A percentile compares a stretch with the other conserved stretches of the same genome.
phyloP scores from a whole-genome alignment of 2,797 vertebrate species.

The Hoplostethus atlanticus region DNA sequence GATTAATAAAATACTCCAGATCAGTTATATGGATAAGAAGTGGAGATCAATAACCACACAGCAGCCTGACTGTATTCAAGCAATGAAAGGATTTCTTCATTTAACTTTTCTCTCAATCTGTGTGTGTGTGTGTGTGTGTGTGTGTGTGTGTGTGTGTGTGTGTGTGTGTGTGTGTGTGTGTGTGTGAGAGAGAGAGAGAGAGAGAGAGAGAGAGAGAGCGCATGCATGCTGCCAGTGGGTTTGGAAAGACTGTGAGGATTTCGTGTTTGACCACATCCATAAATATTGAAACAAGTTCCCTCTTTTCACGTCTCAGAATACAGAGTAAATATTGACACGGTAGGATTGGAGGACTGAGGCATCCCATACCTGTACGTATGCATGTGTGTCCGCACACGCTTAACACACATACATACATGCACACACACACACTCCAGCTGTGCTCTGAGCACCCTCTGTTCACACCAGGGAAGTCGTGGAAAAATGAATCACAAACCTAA shows the following conservation, averaged over 20 bases:
- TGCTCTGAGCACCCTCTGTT: conserved; percentile 78
- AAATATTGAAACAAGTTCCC: conserved; percentile 86
- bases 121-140: conserved; percentile 12
- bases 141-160: conserved; percentile 24
- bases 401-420: conserved; percentile 26
- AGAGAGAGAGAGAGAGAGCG: too few relatives aligned
- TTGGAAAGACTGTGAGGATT: conserved; percentile 78
- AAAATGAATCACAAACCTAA: conserved; percentile 72
- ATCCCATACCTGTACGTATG: conserved; percentile 68
- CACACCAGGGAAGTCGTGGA: conserved; percentile 67
- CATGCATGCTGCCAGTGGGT: conserved; percentile 27
- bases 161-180: conserved; percentile 21
- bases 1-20: not conserved
- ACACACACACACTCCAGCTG: conserved; percentile 30
- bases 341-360: conserved; percentile 69
- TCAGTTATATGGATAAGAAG: conserved; percentile 24
- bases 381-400: conserved; percentile 21
- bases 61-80: conserved; percentile 39
- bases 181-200: not conserved
- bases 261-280: conserved; percentile 82
- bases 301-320: conserved; percentile 84
- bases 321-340: conserved; percentile 82
- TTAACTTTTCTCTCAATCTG: conserved; percentile 12
- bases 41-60: conserved; percentile 43
- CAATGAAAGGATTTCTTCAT: conserved; percentile 37